phyloP scores from a whole-genome alignment of 2,113 vertebrate species.

The Leptosomus discolor region DNA sequence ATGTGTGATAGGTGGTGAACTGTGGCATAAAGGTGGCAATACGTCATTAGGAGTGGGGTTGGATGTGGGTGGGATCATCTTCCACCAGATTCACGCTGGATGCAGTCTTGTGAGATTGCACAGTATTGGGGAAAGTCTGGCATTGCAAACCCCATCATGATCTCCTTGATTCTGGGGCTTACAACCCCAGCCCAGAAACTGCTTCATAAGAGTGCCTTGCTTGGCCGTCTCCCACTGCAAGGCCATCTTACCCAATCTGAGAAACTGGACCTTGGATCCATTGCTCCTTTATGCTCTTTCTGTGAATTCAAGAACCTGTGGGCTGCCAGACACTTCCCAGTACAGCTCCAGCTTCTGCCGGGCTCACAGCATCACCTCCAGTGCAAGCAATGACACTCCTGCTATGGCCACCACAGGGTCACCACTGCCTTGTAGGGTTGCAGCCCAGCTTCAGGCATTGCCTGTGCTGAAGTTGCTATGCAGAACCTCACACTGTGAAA shows the following conservation, averaged over 20 bases:
- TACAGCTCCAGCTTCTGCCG: neutral
- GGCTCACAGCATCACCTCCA: neutral
- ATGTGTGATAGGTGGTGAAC: neutral
- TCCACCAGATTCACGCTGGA: neutral
- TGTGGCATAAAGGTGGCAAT: neutral
- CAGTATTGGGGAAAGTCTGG: neutral
- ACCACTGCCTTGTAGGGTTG: fast-evolving
- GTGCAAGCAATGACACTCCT: neutral
- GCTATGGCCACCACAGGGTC: neutral
- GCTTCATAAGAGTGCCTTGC: neutral
- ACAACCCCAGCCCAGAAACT: neutral
- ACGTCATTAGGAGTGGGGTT: neutral
- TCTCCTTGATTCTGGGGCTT: neutral
- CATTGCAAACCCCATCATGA: neutral
- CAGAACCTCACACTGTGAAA: neutral
- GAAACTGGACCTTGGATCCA: neutral
- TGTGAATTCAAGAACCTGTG: neutral
- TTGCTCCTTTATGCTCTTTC: neutral
- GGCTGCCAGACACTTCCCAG: neutral
- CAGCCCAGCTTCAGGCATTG: neutral
- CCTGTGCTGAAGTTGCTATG: neutral
- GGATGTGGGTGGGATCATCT: neutral
- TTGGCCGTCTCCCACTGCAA: neutral
- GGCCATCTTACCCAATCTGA: neutral
- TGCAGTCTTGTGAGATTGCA: neutral